Conservation (phyloP, 2,888 invertebrate species). For the Sinodicranocentrus sp. region DNA sequence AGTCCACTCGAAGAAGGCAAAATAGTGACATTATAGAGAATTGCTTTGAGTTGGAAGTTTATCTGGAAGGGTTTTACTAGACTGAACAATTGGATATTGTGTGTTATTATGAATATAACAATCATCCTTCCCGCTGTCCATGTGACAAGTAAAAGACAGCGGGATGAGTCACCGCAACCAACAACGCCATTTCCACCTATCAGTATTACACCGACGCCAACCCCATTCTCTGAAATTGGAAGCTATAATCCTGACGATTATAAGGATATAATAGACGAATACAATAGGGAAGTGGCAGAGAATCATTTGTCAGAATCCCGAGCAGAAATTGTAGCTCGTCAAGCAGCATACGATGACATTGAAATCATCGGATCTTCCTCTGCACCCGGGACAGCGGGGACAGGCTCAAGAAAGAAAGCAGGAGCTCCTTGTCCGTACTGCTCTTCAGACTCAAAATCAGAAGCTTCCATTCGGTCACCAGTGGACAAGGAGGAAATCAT, state of each 20-base stretch:
- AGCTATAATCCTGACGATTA: slow-evolving; percentile 63
- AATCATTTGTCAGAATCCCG: slow-evolving; percentile 56
- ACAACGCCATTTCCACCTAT: slow-evolving; percentile 76
- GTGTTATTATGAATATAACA: slow-evolving; percentile 75
- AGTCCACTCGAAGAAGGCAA: too few species aligned
- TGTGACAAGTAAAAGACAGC: slow-evolving; percentile 58
- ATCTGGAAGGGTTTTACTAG: too few species aligned
- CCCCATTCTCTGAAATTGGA: slow-evolving; percentile 62
- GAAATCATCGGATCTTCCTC: slow-evolving; percentile 3
- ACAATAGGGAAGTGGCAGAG: slow-evolving; percentile 50
- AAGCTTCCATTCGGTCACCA: slow-evolving; percentile 8
- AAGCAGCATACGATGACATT: slow-evolving; percentile 65
- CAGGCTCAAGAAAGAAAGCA: neutral
- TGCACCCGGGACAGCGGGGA: slow-evolving; percentile 16
- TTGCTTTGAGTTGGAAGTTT: too few species aligned
- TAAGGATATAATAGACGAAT: slow-evolving; percentile 64
- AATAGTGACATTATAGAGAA: too few species aligned
- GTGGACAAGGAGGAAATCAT: slow-evolving; percentile 5
- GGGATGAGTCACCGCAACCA: slow-evolving; percentile 74
- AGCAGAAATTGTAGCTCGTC: slow-evolving; percentile 65
- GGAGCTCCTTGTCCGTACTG: slow-evolving; percentile 60
- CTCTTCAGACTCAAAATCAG: slow-evolving; percentile 60
- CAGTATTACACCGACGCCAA: slow-evolving; percentile 75
- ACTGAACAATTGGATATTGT: too few species aligned
- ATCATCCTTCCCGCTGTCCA: slow-evolving; percentile 76